Evolutionary conservation across 92 coral and sea anemone species (phyloP), one percentile per base, ranked within the genome.

Genomic region (Parazoanthus atlanticus): DNA sequence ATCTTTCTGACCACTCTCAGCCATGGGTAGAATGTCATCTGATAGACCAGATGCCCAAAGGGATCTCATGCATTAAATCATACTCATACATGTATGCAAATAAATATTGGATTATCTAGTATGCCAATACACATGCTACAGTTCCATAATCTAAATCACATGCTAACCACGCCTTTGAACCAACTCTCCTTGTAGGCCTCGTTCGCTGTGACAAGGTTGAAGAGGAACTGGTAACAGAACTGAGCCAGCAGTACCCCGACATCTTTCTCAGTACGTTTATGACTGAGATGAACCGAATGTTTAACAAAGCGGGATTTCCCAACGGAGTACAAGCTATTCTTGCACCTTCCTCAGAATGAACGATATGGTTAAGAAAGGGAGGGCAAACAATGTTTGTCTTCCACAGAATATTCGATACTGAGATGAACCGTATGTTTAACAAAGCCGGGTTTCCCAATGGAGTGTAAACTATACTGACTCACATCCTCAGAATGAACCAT

Each of bases 241-340:
- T 96, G 49, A 91, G 90, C 65, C 74, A 74, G 17, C 93, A 89
- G 58, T 94, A 90, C 88, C 99, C 98, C 0, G 54, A 86, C 4
- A 92, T 95, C 21, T 95, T 93, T 83, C 89, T 96, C 32, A 96
- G 99, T 69, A 95, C 99, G 1, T 90, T 96, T 49, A 66, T 90
- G 74, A 96, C 98, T 26, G 99, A 95, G 84, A 94, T 96, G 96
- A 93, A 93, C 71, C 93, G 93, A 5, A 79, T 95, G 92, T 91
- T 91, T 43, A 89, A 88, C 38, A 93, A 77, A 80, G 95, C 81
- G 5, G 81, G 81, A 16, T 1, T 38, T 26, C 28, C 81, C 16
- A 77, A 77, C 41, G 81, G 81, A 77, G 58, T 21, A 46, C 56
- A 77, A 36, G 81, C 56, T 0, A 77, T 43, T 41, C 81, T 77